Conservation (phyloP, 2,888 invertebrate species). For the Tiliacea aurago region DNA sequence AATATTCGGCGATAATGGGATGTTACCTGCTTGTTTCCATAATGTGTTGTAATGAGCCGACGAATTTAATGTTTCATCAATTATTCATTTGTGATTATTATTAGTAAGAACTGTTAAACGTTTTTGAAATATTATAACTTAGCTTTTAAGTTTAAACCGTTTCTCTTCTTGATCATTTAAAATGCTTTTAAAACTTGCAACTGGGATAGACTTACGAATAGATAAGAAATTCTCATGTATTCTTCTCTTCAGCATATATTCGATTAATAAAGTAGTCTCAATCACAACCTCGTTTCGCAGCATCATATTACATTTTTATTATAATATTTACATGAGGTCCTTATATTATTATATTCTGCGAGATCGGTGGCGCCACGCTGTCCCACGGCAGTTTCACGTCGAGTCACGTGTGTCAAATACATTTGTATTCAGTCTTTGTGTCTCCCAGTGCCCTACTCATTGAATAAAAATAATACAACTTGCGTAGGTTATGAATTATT, state of each 20-base stretch:
- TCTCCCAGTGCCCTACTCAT: conserved; percentile 76
- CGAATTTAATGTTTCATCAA: conserved; percentile 79
- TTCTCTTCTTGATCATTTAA: conserved; percentile 15
- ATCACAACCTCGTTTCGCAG: conserved; percentile 30
- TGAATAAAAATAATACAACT: conserved; percentile 79
- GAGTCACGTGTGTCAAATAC: conserved; percentile 73
- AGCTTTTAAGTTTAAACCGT: conserved; percentile 21
- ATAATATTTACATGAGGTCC: conserved; percentile 56
- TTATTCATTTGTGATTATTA: conserved; percentile 80
- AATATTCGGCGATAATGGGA: conserved; percentile 78
- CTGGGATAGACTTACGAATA: neutral
- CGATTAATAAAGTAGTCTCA: conserved; percentile 33
- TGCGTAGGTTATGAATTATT: conserved; percentile 79
- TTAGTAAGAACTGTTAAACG: conserved; percentile 65
- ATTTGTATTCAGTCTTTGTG: conserved; percentile 81
- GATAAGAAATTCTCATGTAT: neutral
- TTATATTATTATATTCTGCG: conserved; percentile 58
- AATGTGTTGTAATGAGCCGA: conserved; percentile 79
- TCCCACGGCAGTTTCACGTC: conserved; percentile 71
- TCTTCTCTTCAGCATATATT: neutral
- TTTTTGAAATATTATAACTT: conserved; percentile 12
- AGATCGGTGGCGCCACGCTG: conserved; percentile 79
- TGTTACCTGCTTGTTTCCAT: conserved; percentile 77
- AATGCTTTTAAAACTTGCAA: conserved; percentile 6
- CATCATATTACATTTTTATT: conserved; percentile 42